Base-by-base conservation (phyloP, 2,888 invertebrate genomes). In the Athalia cordata region DNA sequence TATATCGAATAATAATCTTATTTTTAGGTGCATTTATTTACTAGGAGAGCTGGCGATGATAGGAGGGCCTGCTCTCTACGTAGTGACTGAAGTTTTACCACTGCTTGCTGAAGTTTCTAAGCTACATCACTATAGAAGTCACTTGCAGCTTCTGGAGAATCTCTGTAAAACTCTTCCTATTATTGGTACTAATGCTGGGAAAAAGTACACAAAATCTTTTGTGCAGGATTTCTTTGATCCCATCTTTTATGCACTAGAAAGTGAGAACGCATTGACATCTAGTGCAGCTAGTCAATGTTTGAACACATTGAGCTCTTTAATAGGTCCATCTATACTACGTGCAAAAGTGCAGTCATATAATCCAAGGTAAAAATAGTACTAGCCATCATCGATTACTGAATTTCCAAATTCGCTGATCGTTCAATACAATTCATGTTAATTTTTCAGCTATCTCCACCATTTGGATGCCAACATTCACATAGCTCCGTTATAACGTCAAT, bases 251-350 rank as follows among this genome's bases (percentile, higher is more conserved):
- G 89, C 91, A 77, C 81, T 92, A 86, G 92, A 92, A 87, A 90
- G 91, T 88, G 92, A 92, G 82, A 92, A 91, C 83, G 89, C 90
- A n/a, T 84, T 92, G 77, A 91, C 92, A 7, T 89, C 91, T 7
- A 89, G 89, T 81, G 91, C 92, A 13, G 92, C 91, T 29, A 90
- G 90, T 81, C 89, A 91, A 75, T 92, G 92, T 82, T 83, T 92
- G 59, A 86, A 88, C 77, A 87, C 89, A 77, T 85, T 92, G 50
- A 88, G 90, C 59, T 83, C 86, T n/a, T 87, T 90, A 77, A 84
- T 92, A 6, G 92, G 92, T 3, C 90, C 91, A 5, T 90, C 88
- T 72, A 92, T 92, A 79, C 85, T 92, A 29, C 84, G 91, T 75
- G 92, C 91, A 3, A 86, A 92, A 81, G 89, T 92, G 29, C 91